These are phyloP conservation scores for Cosmopolites sordidus DNA, from an alignment of 2,888 invertebrate species.

Conservation along the genomic window DNA sequence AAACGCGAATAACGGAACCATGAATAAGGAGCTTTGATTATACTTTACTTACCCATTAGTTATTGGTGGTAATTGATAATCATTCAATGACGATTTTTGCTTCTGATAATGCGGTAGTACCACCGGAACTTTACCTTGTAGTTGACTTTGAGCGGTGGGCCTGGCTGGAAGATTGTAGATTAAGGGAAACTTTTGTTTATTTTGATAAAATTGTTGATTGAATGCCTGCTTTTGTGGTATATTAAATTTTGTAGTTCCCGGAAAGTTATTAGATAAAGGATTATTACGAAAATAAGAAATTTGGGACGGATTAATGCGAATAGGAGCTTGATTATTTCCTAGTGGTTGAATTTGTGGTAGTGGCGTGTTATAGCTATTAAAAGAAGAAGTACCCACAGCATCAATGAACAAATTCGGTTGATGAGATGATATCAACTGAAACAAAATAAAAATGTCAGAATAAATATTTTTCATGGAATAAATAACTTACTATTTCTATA, in stretches of 20 bases:
- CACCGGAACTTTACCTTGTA: not conserved
- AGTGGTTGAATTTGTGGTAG: too few species aligned
- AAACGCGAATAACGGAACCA: too few species aligned
- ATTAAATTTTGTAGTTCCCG: not conserved
- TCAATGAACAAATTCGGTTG: not conserved
- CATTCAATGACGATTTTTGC: too few species aligned
- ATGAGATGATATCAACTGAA: not conserved
- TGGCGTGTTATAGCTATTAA: not conserved
- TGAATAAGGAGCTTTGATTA: too few species aligned
- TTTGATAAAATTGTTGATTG: slow-evolving; percentile 18
- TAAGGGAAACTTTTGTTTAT: slow-evolving; percentile 27
- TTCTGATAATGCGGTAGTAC: too few species aligned
- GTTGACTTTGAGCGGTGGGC: not conserved
- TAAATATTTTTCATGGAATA: too few species aligned
- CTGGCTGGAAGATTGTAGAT: not conserved
- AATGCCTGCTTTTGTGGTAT: slow-evolving; percentile 10
- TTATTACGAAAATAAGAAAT: not conserved
- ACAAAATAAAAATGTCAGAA: too few species aligned
- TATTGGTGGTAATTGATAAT: not conserved
- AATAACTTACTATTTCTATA: too few species aligned
- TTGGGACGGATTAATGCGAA: slow-evolving; percentile 23
- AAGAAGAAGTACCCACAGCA: not conserved
- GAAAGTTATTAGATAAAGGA: not conserved
- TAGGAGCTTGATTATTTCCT: not conserved
- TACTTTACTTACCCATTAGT: not conserved